A percentile compares a stretch with the other conserved stretches of the same genome.
Evolutionary conservation across 2,888 invertebrate species (phyloP).

Genomic region (Melipona bicolor): DNA sequence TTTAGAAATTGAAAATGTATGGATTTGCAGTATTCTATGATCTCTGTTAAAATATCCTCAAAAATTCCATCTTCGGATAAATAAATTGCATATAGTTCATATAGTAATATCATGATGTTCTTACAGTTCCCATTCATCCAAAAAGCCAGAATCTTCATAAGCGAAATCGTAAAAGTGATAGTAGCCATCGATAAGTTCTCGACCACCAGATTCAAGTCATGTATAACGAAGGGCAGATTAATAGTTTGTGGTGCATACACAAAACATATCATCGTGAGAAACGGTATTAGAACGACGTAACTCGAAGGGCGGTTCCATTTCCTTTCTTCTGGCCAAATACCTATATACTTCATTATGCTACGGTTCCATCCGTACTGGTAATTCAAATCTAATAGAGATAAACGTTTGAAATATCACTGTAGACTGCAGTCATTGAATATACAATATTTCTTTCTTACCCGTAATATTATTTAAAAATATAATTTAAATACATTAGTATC

Average conservation of each 20-base stretch:
- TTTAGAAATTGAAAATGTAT: too few relatives aligned
- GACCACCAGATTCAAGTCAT: constrained; percentile 64
- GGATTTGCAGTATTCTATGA: too few relatives aligned
- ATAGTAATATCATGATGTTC: constrained; percentile 1
- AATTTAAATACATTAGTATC: too few relatives aligned
- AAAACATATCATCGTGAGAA: constrained; percentile 48
- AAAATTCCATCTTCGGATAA: too few relatives aligned
- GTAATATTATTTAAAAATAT: too few relatives aligned
- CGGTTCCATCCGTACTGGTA: constrained; percentile 71
- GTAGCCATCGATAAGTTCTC: constrained; percentile 69
- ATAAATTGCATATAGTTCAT: too few relatives aligned
- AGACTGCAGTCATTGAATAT: too few relatives aligned
- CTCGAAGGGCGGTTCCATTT: constrained; percentile 34
- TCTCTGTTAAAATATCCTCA: too few relatives aligned
- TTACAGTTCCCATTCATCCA: constrained; percentile 60
- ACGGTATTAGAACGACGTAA: constrained; percentile 38
- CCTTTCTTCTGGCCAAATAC: constrained; percentile 71
- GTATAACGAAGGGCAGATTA: constrained; percentile 53
- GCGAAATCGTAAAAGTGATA: constrained; percentile 41
- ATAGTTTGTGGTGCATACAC: constrained; percentile 44
- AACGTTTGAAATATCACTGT: too few relatives aligned
- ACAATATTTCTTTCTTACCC: too few relatives aligned
- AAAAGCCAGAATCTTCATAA: constrained; percentile 55
- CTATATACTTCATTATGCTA: constrained; percentile 65
- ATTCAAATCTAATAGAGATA: constrained; percentile 31